These are phyloP conservation scores for Drosophila mulleri DNA, from an alignment of 2,888 invertebrate genomes.

Conservation along the genomic window DNA sequence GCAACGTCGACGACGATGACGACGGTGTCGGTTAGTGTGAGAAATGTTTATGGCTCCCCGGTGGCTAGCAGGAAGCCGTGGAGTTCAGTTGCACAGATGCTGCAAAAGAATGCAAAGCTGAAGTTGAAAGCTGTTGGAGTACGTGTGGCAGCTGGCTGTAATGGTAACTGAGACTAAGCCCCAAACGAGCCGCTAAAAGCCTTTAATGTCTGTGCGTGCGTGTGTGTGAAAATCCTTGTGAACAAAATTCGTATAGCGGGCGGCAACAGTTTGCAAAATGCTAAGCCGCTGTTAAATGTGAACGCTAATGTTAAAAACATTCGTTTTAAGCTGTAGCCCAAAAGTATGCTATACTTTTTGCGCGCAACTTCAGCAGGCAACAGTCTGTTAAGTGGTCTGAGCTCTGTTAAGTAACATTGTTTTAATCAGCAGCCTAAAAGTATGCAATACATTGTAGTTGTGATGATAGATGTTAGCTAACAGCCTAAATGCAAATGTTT, in stretches of 20 bases:
- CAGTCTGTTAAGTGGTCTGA: background rate
- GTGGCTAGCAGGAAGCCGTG: slow-evolving; percentile 42
- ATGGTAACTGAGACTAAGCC: slow-evolving; percentile 53
- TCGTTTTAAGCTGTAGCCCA: background rate
- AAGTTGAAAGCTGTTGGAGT: slow-evolving; percentile 6
- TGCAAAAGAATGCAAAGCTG: slow-evolving; percentile 31
- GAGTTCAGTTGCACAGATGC: slow-evolving; percentile 41
- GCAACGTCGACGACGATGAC: slow-evolving; percentile 3
- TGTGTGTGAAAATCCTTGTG: slow-evolving; percentile 33
- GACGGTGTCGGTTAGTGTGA: slow-evolving; percentile 23
- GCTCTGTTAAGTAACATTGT: background rate
- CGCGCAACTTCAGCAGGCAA: background rate
- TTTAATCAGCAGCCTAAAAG: slow-evolving; percentile 5
- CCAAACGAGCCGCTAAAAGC: slow-evolving; percentile 66
- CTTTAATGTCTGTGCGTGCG: slow-evolving; percentile 38
- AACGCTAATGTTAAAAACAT: background rate
- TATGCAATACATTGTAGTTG: slow-evolving; percentile 23
- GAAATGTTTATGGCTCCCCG: slow-evolving; percentile 73
- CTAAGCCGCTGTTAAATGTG: slow-evolving; percentile 14
- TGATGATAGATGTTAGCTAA: no score
- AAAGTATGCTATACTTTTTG: slow-evolving; percentile 26
- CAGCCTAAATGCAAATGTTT: no score
- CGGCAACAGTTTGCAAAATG: slow-evolving; percentile 4
- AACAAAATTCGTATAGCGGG: slow-evolving; percentile 16
- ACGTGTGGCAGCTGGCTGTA: slow-evolving; percentile 21